Evolutionary conservation across 2,888 invertebrate species (phyloP), one percentile per base, ranked within the genome.

Genomic region (Nezara viridula): DNA sequence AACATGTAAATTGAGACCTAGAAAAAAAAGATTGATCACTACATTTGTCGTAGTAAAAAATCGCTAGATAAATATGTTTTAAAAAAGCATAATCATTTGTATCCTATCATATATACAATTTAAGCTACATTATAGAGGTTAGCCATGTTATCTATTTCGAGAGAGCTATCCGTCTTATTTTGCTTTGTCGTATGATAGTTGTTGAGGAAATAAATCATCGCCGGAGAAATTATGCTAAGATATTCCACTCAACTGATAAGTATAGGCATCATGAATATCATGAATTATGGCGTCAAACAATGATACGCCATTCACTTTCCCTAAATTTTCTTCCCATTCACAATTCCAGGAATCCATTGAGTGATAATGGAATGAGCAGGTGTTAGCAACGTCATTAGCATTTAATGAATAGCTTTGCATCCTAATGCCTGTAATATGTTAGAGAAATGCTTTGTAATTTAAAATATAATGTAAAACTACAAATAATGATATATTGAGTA

Each of bases 221-320:
- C 5, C 32, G 37, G 32, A 73, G 66, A 73, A 73, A 73, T 73
- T 73, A 73, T 73, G 66, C 66, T 37, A 73, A 73, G 66, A 73
- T 73, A 73, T 73, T 73, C 66, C 66, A 37, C 66, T 73, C 66
- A 32, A 9, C 32, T 73, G 66, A 73, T 73, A 73, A 73, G 19
- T 73, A 73, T 73, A 73, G 66, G 66, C 66, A 73, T 73, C 66
- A 37, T 73, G 66, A 66, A 66, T 66, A 66, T 27, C 66, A 66
- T 66, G 66, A 73, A 73, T 73, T 73, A 73, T 73, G 66, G 66
- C 66, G 66, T 73, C 66, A 37, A 32, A 73, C 66, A 32, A 73
- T 73, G 66, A 73, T 73, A 73, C 6, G 66, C 19, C 66, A 73
- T 73, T 73, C 19, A 73, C 37, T 32, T 73, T 73, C 32, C 32